These are phyloP conservation scores for Melanchra persicariae DNA, from an alignment of 2,888 invertebrate species.

Conservation along the genomic window DNA sequence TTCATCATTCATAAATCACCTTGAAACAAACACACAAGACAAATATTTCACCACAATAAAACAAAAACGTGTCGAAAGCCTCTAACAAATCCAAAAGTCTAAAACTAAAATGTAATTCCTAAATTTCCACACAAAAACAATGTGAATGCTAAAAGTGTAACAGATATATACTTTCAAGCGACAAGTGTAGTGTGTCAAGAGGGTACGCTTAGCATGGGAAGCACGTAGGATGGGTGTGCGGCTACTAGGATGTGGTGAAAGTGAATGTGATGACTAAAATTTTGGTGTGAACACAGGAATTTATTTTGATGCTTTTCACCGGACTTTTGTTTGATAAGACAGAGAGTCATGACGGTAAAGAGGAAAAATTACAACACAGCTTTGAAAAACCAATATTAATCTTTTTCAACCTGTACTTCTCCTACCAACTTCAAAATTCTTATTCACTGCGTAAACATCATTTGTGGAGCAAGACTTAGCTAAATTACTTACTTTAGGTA, in stretches of 20 bases:
- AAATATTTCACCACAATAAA: constrained; percentile 30
- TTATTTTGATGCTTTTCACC: background rate
- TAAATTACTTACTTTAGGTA: background rate
- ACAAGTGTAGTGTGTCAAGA: constrained; percentile 82
- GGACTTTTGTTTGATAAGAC: background rate
- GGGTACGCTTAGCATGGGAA: constrained; percentile 78
- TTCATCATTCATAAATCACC: constrained; percentile 12
- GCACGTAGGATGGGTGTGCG: constrained; percentile 77
- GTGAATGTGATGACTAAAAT: constrained; percentile 66
- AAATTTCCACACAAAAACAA: constrained; percentile 52
- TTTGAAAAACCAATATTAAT: background rate
- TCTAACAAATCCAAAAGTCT: constrained; percentile 31
- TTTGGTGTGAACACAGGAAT: constrained; percentile 38
- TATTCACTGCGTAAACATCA: too few relatives aligned
- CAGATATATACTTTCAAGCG: constrained; percentile 78
- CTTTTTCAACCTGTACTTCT: too few relatives aligned
- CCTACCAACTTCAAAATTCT: too few relatives aligned
- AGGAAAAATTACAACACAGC: background rate
- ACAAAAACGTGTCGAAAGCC: constrained; percentile 53
- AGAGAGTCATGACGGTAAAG: background rate
- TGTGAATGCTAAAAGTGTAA: constrained; percentile 60
- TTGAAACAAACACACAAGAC: constrained; percentile 29
- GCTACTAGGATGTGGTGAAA: constrained; percentile 75
- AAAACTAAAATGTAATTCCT: constrained; percentile 44
- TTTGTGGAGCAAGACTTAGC: background rate